Percentiles rank a stretch among this genome's conserved stretches.
Evolutionary conservation across 1,140 invertebrate genomes (phyloP).

Genomic region (Leptonema lineaticorne): DNA sequence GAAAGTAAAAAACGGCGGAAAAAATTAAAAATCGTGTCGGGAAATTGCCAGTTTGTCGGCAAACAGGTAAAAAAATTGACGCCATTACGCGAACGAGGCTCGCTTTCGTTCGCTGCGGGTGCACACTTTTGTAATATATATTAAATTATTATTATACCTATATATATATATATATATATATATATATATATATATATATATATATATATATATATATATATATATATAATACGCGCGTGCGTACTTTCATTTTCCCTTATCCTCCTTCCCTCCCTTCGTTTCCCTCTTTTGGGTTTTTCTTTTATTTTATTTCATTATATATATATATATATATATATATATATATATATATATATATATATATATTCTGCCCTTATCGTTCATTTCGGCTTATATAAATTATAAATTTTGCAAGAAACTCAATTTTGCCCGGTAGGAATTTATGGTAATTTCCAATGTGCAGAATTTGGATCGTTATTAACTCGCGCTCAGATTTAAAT

Average conservation of each 20-base stretch:
- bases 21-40: background rate
- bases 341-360: too few species aligned
- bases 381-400: too few species aligned
- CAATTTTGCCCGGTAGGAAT: background rate
- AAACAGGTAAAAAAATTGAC: conserved; percentile 16
- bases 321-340: too few species aligned
- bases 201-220: too few species aligned
- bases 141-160: background rate
- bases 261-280: background rate
- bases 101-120: background rate
- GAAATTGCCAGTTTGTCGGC: background rate
- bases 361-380: too few species aligned
- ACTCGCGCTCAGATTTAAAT: too few species aligned
- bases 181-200: too few species aligned
- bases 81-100: conserved; percentile 17
- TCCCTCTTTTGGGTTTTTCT: background rate
- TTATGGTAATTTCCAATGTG: conserved; percentile 2
- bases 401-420: background rate
- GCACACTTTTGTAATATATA: conserved; percentile 17
- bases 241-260: background rate
- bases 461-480: too few species aligned
- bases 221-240: background rate
- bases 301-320: too few species aligned
- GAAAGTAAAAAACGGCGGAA: background rate
- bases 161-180: too few species aligned